Conservation (phyloP, 1,140 invertebrate genomes). For the Radopholus similis region DNA sequence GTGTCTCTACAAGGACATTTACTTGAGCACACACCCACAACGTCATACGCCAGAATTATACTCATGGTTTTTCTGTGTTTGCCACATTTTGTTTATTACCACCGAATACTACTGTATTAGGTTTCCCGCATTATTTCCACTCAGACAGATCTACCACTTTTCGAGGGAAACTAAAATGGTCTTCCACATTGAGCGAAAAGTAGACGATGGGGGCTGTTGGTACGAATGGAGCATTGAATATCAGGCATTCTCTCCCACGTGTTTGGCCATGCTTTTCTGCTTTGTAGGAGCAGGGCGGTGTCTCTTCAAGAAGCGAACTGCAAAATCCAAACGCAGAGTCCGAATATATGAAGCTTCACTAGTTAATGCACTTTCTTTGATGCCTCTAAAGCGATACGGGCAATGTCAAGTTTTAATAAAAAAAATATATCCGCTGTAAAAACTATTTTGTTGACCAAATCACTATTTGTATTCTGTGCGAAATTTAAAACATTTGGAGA, state of each 20-base stretch:
- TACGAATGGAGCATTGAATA: constrained; percentile 48
- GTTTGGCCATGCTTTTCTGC: constrained; percentile 9
- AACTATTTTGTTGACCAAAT: too few species aligned
- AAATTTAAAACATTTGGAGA: too few species aligned
- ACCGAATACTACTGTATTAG: constrained; percentile 17
- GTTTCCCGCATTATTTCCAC: constrained; percentile 54
- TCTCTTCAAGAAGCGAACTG: constrained; percentile 26
- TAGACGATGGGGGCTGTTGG: constrained; percentile 47
- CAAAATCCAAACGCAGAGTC: constrained; percentile 46
- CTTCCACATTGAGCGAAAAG: constrained; percentile 40
- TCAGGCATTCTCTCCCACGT: constrained; percentile 17
- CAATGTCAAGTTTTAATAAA: too few species aligned
- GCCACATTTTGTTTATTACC: neutral
- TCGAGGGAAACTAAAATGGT: constrained; percentile 29
- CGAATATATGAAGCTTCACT: constrained; percentile 45
- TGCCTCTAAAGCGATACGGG: too few species aligned
- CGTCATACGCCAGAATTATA: constrained; percentile 26
- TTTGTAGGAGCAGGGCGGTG: constrained; percentile 12
- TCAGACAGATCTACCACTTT: constrained; percentile 38
- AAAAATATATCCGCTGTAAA: too few species aligned
- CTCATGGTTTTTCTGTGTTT: constrained; percentile 7
- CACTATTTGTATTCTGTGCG: too few species aligned
- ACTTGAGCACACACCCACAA: constrained; percentile 38
- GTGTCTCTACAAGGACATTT: constrained; percentile 43
- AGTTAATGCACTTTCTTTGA: too few species aligned